Evolutionary conservation across 2,797 vertebrate species (phyloP).

Genomic region (Chelidonichthys spinosus): DNA sequence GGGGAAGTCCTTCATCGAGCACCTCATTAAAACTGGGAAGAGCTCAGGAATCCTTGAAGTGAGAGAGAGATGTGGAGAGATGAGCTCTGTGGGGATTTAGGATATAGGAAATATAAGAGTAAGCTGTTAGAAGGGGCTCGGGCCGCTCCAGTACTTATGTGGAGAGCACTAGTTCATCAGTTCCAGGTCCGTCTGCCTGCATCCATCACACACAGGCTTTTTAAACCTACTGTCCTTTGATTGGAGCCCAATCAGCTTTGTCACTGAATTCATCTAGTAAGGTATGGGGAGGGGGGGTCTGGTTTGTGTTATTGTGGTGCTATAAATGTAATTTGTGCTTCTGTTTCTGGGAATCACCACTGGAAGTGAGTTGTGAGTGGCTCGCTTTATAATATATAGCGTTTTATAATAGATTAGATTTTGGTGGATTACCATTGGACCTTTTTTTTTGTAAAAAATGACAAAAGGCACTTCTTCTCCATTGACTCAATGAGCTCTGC

Average conservation of each 20-base stretch:
- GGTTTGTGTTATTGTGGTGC: no score
- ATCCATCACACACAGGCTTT: slow-evolving; percentile 12
- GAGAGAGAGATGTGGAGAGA: slow-evolving; percentile 34
- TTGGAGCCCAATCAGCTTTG: background rate
- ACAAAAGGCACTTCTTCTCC: no score
- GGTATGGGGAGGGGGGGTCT: background rate
- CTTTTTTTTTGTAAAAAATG: no score
- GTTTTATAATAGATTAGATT: no score
- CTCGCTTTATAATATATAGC: no score
- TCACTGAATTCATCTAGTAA: background rate
- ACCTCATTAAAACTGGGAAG: slow-evolving; percentile 34
- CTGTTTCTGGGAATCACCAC: no score
- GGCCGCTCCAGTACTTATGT: slow-evolving; percentile 7
- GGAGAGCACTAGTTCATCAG: slow-evolving; percentile 28
- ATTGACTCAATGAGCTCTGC: no score
- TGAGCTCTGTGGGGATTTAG: slow-evolving; percentile 40
- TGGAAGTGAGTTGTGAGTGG: no score
- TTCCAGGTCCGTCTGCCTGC: slow-evolving; percentile 3
- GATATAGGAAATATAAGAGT: slow-evolving; percentile 41
- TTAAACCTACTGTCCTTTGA: slow-evolving; percentile 12
- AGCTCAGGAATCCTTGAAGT: slow-evolving; percentile 35
- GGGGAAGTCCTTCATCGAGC: slow-evolving; percentile 15
- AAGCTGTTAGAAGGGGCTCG: slow-evolving; percentile 38
- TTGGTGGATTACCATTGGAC: no score
- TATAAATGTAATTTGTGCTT: no score